Base-by-base conservation (phyloP, 2,113 vertebrate genomes). In the Tachycineta bicolor region DNA sequence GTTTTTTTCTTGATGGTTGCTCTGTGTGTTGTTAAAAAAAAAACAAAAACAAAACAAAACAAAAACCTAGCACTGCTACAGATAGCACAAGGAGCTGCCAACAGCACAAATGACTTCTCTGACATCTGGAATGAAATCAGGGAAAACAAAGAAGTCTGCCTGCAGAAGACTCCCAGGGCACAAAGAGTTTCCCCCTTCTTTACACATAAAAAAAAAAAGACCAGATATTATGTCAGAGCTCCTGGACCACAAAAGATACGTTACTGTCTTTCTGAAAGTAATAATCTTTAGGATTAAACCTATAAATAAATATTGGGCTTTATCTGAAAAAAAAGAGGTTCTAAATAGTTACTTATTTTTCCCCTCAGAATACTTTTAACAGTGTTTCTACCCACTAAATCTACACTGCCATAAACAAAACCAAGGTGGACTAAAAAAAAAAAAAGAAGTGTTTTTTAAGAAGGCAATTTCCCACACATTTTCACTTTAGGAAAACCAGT, bases 71-170 rank as follows among this genome's bases (percentile, higher is more conserved):
- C 65, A 56, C 59, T 4, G 1, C 67, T 69, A 71, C 71, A 92
- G 86, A 91, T 23, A 80, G 22, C 52, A 28, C 34, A 82, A 83
- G 73, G 34, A 67, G 76, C 87, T 95, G 90, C 87, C 91, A 95
- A 71, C 77, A 91, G 77, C 69, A 75, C 73, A 91, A 87, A 82
- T 68, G 33, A 91, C 74, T 96, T 37, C 52, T 91, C 92, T 87
- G 84, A 91, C 90, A 94, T 91, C 90, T 95, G 93, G 93, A 93
- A 94, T 89, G 26, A 75, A 93, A 93, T 79, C 81, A 78, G 62
- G 74, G 64, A 71, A 95, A 68, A 91, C 65, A 95, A 95, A 90
- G 67, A 71, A 59, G 33, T 60, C 60, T 83, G 93, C 60, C 73
- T 82, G 74, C n/a, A 71, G 69, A 96, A 78, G 56, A 82, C 28